Percentiles rank a stretch among this genome's conserved stretches.
Evolutionary conservation across 2,797 vertebrate species (phyloP).

Genomic region (Mormyrops boulengeri): DNA sequence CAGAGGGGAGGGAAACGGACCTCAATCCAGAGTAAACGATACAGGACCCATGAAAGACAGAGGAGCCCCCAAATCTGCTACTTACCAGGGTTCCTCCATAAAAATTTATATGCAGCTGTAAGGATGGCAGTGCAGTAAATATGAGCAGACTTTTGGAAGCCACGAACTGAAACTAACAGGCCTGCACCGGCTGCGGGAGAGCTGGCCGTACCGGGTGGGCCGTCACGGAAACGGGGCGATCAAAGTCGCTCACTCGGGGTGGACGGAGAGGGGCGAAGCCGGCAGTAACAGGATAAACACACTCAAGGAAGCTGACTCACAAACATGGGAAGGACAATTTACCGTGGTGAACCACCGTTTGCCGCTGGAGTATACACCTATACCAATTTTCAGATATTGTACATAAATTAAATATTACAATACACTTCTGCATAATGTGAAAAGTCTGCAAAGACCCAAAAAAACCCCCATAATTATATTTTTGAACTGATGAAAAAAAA

Average conservation of each 20-base stretch:
- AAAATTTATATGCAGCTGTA: constrained; percentile 34
- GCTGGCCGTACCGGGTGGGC: constrained; percentile 11
- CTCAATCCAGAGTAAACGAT: constrained; percentile 39
- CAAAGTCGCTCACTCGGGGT: constrained; percentile 4
- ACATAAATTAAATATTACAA: neutral
- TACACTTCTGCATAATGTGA: neutral
- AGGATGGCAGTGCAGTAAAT: constrained; percentile 27
- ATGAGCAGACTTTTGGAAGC: constrained; percentile 24
- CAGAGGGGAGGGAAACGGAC: constrained; percentile 36
- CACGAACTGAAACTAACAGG: constrained; percentile 28
- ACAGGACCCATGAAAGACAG: constrained; percentile 33
- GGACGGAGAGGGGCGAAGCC: neutral
- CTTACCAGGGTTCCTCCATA: constrained; percentile 38
- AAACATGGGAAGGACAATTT: neutral
- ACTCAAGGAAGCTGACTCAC: constrained; percentile 13
- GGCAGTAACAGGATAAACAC: neutral
- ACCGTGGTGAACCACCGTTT: neutral
- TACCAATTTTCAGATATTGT: neutral
- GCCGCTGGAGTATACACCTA: neutral
- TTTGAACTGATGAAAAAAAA: neutral
- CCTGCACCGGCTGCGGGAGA: neutral
- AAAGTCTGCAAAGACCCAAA: neutral
- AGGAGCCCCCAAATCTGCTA: constrained; percentile 38
- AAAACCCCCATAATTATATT: neutral
- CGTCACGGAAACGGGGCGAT: constrained; percentile 18